phyloP scores from a whole-genome alignment of 2,113 vertebrate genomes.

The Gymnocephalus cernua region DNA sequence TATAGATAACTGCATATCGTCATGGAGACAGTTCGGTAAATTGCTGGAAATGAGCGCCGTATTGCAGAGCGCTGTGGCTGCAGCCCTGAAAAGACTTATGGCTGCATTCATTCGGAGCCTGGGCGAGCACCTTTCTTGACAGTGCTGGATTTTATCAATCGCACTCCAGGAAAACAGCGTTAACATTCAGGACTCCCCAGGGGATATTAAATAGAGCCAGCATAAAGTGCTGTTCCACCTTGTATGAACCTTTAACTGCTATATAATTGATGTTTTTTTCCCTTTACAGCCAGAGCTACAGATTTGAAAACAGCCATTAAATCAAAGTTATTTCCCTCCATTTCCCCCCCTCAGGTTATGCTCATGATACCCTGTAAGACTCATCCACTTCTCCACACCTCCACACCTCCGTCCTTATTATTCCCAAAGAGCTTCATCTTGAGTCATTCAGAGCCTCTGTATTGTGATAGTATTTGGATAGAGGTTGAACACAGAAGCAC shows the following conservation, averaged over 20 bases:
- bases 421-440: slow-evolving; percentile 35
- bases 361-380: slow-evolving; percentile 29
- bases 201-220: slow-evolving; percentile 36
- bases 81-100: slow-evolving; percentile 31
- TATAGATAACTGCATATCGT: slow-evolving; percentile 65
- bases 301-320: slow-evolving; percentile 59
- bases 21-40: slow-evolving; percentile 61
- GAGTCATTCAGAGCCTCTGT: slow-evolving; percentile 53
- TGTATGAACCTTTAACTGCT: slow-evolving; percentile 41
- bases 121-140: slow-evolving; percentile 30
- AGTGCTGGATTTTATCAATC: slow-evolving; percentile 61
- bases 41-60: slow-evolving; percentile 55
- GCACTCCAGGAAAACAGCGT: slow-evolving; percentile 14
- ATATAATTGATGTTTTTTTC: slow-evolving; percentile 52
- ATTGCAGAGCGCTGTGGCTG: slow-evolving; percentile 12
- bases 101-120: slow-evolving; percentile 28
- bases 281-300: slow-evolving; percentile 1
- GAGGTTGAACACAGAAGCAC: slow-evolving; percentile 13
- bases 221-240: slow-evolving; percentile 30
- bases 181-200: slow-evolving; percentile 13
- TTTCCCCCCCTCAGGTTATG: background rate
- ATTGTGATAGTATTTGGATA: slow-evolving; percentile 51
- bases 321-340: slow-evolving; percentile 38
- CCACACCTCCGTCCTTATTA: slow-evolving; percentile 38
- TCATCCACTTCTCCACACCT: slow-evolving; percentile 45